Base-by-base conservation (phyloP, 1,140 invertebrate genomes). In the Drosophila lowei region DNA sequence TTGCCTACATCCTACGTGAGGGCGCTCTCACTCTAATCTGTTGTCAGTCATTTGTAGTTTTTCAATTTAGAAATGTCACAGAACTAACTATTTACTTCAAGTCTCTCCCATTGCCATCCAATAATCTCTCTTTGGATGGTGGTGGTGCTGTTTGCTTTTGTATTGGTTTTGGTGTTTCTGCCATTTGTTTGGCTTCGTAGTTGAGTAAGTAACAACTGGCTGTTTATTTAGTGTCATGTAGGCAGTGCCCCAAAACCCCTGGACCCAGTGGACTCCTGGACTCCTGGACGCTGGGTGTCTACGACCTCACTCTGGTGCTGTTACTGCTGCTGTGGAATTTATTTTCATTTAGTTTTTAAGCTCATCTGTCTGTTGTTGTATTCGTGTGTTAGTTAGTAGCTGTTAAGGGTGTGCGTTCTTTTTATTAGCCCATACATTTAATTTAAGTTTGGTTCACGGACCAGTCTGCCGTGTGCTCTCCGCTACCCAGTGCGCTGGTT, bases 1-100 rank as follows among this genome's bases (percentile, higher is more conserved):
- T 74, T 73, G 60, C 54, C 62, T 6, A 52, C 63, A 52, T 70
- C 49, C 61, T 81, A 80, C 78, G 78, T 80, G 11, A 13, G 34
- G 4, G 72, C 77, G 34, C 71, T 72, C 66, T 48, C 61, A 62
- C 73, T 75, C 77, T 86, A 88, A 86, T 81, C 81, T 88, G 74
- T 78, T 86, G 81, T 86, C 81, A 86, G 70, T 86, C 83, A 86
- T 86, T 86, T 86, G 81, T 88, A 86, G 83, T 88, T 88, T 83
- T 86, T 86, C 83, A 86, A 86, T 88, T 86, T 88, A 60, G 81
- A 83, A 86, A 88, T 86, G 81, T 86, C 83, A 88, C 83, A 86
- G 77, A 86, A 76, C 83, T 88, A 88, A 86, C 83, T 83, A 86
- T 81, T 86, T 86, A 77, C 81, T 85, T 86, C 56, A 16, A 11